Percentiles rank a stretch among this genome's conserved stretches.
These are phyloP conservation scores for Daboia siamensis DNA, from an alignment of 2,113 vertebrate species.

Conservation along the genomic window DNA sequence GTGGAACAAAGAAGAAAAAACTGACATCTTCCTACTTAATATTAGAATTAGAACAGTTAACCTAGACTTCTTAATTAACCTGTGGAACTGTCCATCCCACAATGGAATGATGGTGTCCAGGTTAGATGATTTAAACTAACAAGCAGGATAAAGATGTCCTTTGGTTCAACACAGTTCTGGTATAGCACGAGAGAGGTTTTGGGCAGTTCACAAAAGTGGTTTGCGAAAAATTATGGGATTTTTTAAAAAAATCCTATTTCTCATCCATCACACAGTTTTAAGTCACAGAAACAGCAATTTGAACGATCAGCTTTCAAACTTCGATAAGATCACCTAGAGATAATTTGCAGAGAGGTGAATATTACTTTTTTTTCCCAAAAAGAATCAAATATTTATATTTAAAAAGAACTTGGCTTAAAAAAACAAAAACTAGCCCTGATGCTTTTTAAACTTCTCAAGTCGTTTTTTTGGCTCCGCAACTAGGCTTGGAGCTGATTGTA, in stretches of 20 bases:
- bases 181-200: not conserved
- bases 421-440: not conserved
- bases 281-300: not conserved
- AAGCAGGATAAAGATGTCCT: not conserved
- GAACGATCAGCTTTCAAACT: not conserved
- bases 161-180: not conserved
- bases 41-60: not conserved
- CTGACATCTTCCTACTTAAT: not conserved
- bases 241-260: not conserved
- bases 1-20: not conserved
- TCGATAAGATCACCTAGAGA: not conserved
- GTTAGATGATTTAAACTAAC: not conserved
- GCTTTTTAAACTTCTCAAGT: constrained; percentile 13
- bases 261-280: not conserved
- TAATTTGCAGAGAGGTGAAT: not conserved
- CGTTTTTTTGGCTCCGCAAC: constrained; percentile 40
- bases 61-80: not conserved
- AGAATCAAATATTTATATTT: not conserved
- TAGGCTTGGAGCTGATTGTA: constrained; percentile 30
- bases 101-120: not conserved
- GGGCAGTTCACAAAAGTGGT: not conserved
- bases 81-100: not conserved
- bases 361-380: not conserved
- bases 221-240: not conserved
- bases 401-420: not conserved